Conservation (phyloP, 2,888 invertebrate genomes). For the Tipula vernalis region DNA sequence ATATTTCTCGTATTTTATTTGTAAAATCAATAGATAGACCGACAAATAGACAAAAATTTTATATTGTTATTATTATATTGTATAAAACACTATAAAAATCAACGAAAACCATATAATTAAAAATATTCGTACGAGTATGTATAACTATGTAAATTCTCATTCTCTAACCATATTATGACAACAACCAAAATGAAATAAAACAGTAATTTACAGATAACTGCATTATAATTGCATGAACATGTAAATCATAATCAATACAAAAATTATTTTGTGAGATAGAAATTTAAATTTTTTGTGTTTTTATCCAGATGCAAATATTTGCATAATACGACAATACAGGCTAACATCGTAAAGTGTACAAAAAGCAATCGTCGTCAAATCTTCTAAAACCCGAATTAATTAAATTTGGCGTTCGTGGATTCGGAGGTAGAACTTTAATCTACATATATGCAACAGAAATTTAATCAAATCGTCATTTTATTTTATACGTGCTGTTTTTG, state of each 20-base stretch:
- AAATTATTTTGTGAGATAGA: neutral
- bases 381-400: no score
- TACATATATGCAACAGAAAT: no score
- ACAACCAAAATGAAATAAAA: neutral
- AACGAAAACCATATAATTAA: neutral
- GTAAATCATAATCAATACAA: neutral
- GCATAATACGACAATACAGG: no score
- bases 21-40: neutral
- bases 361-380: no score
- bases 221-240: slow-evolving; percentile 4
- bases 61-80: neutral
- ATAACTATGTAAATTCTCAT: no score
- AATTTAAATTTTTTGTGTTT: neutral
- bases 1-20: neutral
- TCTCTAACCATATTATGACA: neutral
- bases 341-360: no score
- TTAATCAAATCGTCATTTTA: no score
- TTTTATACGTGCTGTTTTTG: no score
- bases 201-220: neutral
- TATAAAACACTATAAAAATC: neutral
- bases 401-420: no score
- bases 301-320: neutral
- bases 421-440: no score
- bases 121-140: no score
- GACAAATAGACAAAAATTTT: neutral